Base-by-base conservation (phyloP, 2,888 invertebrate genomes). In the Loripinus fragilis region DNA sequence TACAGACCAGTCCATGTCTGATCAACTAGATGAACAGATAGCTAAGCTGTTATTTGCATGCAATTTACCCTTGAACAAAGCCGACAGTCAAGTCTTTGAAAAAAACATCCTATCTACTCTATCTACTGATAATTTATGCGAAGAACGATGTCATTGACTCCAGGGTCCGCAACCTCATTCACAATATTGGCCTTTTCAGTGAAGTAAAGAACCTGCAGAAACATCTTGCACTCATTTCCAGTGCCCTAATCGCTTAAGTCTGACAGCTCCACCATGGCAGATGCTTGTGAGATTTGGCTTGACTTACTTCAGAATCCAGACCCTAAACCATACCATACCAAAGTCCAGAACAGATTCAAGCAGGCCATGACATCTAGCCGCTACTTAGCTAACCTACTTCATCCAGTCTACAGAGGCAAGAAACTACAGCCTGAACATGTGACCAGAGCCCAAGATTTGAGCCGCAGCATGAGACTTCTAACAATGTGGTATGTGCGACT, bases 401-500 rank as follows among this genome's bases (percentile, higher is more conserved):
- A 82, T 70, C 79, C 74, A 42, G 25, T 65, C 60, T 79, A 79
- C 79, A 82, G 69, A 45, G 76, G 77, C 41, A 79, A 74, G 41
- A 75, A 70, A 20, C 74, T 82, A 1, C 7, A 64, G 23, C 45
- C 76, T 28, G 66, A 67, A 2, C 79, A 74, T 17, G 42, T 72
- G 15, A 75, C n/a, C 30, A 64, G 23, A n/a, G n/a, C n/a, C n/a
- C n/a, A n/a, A n/a, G n/a, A n/a, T n/a, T n/a, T n/a, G n/a, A n/a
- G n/a, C n/a, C n/a, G n/a, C n/a, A n/a, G n/a, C n/a, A n/a, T n/a
- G n/a, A n/a, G n/a, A n/a, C n/a, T n/a, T n/a, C n/a, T n/a, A n/a
- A n/a, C n/a, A n/a, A n/a, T n/a, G n/a, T n/a, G n/a, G n/a, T n/a
- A n/a, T n/a, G n/a, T n/a, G n/a, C n/a, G n/a, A n/a, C n/a, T n/a